Conservation (phyloP, 2,113 vertebrate species). For the Prionailurus viverrinus region DNA sequence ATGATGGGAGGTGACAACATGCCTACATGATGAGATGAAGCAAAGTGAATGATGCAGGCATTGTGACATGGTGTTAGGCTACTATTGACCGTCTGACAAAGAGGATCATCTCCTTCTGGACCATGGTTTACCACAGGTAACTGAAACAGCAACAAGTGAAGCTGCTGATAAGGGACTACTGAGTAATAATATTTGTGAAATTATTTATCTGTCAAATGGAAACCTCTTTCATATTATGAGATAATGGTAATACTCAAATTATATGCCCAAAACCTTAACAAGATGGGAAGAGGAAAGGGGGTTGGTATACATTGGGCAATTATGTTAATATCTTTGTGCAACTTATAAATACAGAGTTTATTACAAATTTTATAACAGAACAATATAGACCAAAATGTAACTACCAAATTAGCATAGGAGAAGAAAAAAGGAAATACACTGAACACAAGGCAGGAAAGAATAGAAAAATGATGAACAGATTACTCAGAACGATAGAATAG, state of each 20-base stretch:
- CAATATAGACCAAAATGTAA: neutral
- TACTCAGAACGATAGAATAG: neutral
- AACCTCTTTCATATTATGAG: neutral
- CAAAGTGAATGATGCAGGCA: neutral
- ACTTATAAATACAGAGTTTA: neutral
- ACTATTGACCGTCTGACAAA: neutral
- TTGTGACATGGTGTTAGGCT: neutral
- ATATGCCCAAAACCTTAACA: neutral
- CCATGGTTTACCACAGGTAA: neutral
- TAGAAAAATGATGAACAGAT: neutral
- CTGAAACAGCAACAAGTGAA: neutral
- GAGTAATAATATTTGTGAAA: neutral
- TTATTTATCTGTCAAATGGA: neutral
- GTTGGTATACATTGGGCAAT: neutral
- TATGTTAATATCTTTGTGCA: neutral
- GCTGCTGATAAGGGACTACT: neutral
- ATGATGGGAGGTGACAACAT: neutral
- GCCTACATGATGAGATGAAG: neutral
- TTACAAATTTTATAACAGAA: neutral
- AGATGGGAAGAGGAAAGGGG: neutral
- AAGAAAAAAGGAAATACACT: neutral
- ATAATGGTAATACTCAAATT: neutral
- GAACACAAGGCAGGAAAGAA: neutral
- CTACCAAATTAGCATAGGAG: neutral
- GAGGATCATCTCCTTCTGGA: neutral